phyloP scores from a whole-genome alignment of 1,140 invertebrate species.

The Sitobion miscanthi region DNA sequence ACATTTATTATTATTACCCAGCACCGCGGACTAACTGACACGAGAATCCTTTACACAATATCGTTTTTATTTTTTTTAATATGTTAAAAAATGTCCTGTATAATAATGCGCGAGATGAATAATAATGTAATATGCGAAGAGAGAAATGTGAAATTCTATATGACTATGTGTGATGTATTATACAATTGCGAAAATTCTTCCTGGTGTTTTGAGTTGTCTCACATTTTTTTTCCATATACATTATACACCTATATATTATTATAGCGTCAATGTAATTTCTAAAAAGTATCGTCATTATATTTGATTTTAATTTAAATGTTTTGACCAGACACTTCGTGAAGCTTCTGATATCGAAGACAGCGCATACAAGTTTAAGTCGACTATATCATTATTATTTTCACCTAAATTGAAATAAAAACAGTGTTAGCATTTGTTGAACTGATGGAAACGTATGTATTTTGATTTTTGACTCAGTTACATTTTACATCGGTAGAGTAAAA shows the following conservation, averaged over 20 bases:
- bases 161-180: not conserved
- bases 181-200: conserved; percentile 11
- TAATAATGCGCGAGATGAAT: not conserved
- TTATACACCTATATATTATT: not conserved
- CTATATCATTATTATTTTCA: not conserved
- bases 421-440: no score
- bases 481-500: no score
- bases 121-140: not conserved
- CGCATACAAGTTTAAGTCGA: not conserved
- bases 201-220: not conserved
- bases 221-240: not conserved
- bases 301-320: not conserved
- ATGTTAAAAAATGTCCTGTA: conserved; percentile 12
- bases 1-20: not conserved
- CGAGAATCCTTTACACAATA: conserved; percentile 21
- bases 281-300: not conserved
- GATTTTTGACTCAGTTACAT: no score
- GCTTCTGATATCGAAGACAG: not conserved
- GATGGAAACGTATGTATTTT: no score
- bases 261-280: not conserved
- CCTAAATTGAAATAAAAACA: not conserved
- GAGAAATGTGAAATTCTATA: conserved; percentile 20
- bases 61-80: not conserved
- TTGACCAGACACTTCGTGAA: not conserved
- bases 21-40: not conserved